phyloP scores from a whole-genome alignment of 2,113 vertebrate species.

The Pelvicachromis taeniatus region DNA sequence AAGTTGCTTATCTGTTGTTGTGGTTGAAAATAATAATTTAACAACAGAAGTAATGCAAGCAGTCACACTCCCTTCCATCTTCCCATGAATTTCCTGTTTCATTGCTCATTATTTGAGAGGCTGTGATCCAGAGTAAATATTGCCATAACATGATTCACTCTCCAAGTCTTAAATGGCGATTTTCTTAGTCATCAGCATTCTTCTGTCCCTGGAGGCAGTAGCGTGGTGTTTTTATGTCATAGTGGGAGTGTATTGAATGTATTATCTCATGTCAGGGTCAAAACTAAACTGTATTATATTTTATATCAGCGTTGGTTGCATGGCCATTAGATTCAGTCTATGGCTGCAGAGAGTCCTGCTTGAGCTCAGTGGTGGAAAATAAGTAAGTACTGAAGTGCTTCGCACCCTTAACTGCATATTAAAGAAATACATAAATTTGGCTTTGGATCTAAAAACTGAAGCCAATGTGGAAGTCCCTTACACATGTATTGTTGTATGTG shows the following conservation, averaged over 20 bases:
- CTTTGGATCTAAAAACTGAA: background rate
- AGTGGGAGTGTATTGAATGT: background rate
- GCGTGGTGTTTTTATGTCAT: background rate
- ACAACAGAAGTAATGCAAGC: background rate
- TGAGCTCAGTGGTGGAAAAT: background rate
- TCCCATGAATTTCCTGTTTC: slow-evolving; percentile 15
- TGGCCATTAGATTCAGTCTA: background rate
- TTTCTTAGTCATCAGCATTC: background rate
- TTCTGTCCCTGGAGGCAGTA: background rate
- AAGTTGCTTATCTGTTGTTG: background rate
- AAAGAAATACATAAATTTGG: background rate
- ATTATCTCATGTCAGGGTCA: background rate
- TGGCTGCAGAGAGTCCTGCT: background rate
- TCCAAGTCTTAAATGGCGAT: background rate
- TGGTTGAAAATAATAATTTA: background rate
- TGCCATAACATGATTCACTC: slow-evolving; percentile 32
- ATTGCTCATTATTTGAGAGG: slow-evolving; percentile 25
- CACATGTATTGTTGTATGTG: background rate
- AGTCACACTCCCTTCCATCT: background rate
- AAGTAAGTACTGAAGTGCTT: background rate
- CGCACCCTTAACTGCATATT: background rate
- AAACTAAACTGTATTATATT: background rate
- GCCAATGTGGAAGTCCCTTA: background rate
- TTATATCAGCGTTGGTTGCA: background rate
- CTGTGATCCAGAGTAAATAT: slow-evolving; percentile 20